Evolutionary conservation across 2,888 invertebrate species (phyloP), one percentile per base, ranked within the genome.

Genomic region (Eupithecia subfuscata): DNA sequence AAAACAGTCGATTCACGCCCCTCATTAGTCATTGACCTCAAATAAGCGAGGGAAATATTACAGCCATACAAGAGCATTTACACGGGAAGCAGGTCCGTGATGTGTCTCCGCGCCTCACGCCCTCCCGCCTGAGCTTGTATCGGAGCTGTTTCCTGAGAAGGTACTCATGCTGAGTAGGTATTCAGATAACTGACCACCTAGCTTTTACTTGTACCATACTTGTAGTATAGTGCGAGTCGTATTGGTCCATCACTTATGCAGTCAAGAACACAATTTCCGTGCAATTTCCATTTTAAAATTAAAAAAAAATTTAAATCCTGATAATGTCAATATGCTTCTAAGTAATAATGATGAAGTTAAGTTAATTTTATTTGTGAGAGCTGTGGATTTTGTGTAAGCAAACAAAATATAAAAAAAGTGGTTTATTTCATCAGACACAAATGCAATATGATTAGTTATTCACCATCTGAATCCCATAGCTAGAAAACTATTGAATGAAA

Each of bases 21-120:
- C 91, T 94, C 93, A 95, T 94, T 93, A 94, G 92, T 91, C 92
- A 91, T 85, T 91, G 91, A 91, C 91, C 91, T 90, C 89, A 87
- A 92, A 90, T 92, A 91, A 87, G 88, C 89, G 90, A 82, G 85
- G 37, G 37, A 88, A 91, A 93, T 93, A 91, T 92, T 93, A 94
- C 92, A 91, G 93, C 93, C 92, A 91, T 91, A 88, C 37, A 64
- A 34, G 14, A 14, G 25, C 43, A 37, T 69, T 69, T 9, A 69
- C 71, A 69, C 14, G 34, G 6, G 69, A 74, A 71, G 30, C 76
- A 37, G 63, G 60, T 4, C 18, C 4, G n/a, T n/a, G 7, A 52
- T 2, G 8, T 8, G 18, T 48, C 14, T 48, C 45, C n/a, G 52
- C 52, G 7, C 6, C 16, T 45, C 40, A 40, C 40, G 40, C 3